These are phyloP conservation scores for Hypothenemus hampei DNA, from an alignment of 1,140 invertebrate species.

Conservation along the genomic window DNA sequence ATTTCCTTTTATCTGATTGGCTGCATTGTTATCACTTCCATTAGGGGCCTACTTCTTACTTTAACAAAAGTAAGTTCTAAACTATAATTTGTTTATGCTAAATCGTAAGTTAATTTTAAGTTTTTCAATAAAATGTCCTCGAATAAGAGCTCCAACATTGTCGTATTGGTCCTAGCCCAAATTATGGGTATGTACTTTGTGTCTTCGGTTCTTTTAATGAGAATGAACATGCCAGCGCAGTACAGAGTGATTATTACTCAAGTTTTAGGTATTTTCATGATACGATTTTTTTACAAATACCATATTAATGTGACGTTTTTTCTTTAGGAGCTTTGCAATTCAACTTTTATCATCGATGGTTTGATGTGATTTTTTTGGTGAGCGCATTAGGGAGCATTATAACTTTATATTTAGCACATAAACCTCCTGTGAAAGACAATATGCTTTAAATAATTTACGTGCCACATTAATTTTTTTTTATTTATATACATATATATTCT, in stretches of 20 bases:
- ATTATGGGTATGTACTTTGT: conserved; percentile 99
- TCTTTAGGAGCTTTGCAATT: conserved; percentile 88
- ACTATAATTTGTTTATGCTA: not conserved
- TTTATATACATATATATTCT: conserved; percentile 1
- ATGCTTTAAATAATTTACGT: conserved; percentile 22
- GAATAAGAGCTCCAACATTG: conserved; percentile 97
- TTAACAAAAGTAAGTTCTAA: conserved; percentile 80
- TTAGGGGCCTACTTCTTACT: conserved; percentile 90
- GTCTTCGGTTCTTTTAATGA: conserved; percentile 93
- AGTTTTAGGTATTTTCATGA: conserved; percentile 58
- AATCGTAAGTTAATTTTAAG: conserved; percentile 48
- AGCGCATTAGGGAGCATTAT: conserved; percentile 93
- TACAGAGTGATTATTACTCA: conserved; percentile 97
- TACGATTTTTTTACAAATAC: not conserved
- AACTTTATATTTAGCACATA: conserved; percentile 92
- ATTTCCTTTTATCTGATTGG: conserved; percentile 96
- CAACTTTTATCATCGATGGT: conserved; percentile 99
- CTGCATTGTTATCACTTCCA: conserved; percentile 97
- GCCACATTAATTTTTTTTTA: conserved; percentile 3
- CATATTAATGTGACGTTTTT: not conserved
- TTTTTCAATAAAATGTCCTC: conserved; percentile 99
- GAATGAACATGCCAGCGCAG: conserved; percentile 99
- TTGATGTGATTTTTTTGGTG: conserved; percentile 98
- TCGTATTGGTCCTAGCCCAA: conserved; percentile 93
- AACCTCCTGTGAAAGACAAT: conserved; percentile 61